phyloP scores from a whole-genome alignment of 2,888 invertebrate species.

The Hypsopygia costalis region DNA sequence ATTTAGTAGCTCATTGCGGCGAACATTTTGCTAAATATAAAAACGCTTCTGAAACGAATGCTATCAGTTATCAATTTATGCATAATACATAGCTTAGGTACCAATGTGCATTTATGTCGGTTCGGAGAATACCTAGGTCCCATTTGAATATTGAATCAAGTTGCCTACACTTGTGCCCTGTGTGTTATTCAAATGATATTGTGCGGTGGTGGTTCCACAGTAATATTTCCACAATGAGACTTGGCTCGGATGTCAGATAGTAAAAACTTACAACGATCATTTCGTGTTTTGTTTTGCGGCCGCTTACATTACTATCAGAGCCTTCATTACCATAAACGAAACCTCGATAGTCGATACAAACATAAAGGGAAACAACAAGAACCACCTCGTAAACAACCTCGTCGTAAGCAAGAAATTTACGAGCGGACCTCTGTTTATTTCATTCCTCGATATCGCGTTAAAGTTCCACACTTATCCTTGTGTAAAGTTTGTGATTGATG shows the following conservation, averaged over 20 bases:
- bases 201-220: slow-evolving; percentile 1
- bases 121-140: slow-evolving; percentile 4
- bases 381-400: slow-evolving; percentile 29
- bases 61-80: too few species aligned
- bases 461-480: slow-evolving; percentile 20
- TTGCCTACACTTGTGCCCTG: slow-evolving; percentile 2
- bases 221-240: not conserved
- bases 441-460: slow-evolving; percentile 19
- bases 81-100: too few species aligned
- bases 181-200: slow-evolving; percentile 7
- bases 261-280: slow-evolving; percentile 5
- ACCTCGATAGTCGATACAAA: slow-evolving; percentile 29
- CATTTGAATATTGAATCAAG: slow-evolving; percentile 9
- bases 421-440: slow-evolving; percentile 39
- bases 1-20: too few species aligned
- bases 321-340: slow-evolving; percentile 35
- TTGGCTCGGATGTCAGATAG: not conserved
- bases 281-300: slow-evolving; percentile 7
- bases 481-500: slow-evolving; percentile 26
- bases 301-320: slow-evolving; percentile 16
- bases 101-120: slow-evolving; percentile 2
- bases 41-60: too few species aligned
- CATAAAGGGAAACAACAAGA: slow-evolving; percentile 24
- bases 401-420: slow-evolving; percentile 38
- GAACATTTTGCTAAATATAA: too few species aligned